Conservation (phyloP, 2,797 vertebrate genomes). For the Hapalemur alaotrensis region DNA sequence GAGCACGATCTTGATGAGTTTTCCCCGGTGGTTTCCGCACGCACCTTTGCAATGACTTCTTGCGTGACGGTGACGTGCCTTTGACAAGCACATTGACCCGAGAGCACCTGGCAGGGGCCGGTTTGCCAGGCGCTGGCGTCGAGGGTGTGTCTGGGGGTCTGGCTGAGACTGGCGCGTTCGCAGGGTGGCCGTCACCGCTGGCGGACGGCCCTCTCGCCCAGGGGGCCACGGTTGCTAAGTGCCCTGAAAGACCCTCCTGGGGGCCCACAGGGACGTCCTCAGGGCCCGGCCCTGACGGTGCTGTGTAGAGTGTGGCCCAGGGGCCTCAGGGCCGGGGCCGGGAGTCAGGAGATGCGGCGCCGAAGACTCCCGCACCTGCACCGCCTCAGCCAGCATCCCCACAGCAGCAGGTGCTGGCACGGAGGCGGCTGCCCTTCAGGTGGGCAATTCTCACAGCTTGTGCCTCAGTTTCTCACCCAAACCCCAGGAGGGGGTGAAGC, state of each 20-base stretch:
- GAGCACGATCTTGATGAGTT: not conserved
- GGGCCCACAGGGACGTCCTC: not conserved
- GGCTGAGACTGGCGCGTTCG: not conserved
- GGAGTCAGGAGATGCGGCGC: no score
- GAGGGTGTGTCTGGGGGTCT: not conserved
- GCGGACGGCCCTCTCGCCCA: no score
- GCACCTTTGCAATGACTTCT: not conserved
- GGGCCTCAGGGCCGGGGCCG: no score
- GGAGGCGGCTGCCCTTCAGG: not conserved
- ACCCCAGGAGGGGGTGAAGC: not conserved
- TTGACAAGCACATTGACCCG: not conserved
- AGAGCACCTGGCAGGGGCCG: fast-evolving
- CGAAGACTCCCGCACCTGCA: no score
- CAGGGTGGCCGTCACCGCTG: not conserved
- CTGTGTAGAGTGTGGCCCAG: not conserved
- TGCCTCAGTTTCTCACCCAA: not conserved
- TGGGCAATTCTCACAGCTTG: not conserved
- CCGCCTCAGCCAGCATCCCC: not conserved
- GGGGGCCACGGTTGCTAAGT: not conserved
- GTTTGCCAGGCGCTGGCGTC: not conserved
- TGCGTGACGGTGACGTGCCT: fast-evolving
- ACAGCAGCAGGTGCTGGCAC: not conserved
- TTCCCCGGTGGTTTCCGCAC: not conserved
- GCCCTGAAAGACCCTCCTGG: not conserved
- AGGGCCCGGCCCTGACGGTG: not conserved